Conservation (phyloP, 2,888 invertebrate genomes). For the Galerucella calmariensis region DNA sequence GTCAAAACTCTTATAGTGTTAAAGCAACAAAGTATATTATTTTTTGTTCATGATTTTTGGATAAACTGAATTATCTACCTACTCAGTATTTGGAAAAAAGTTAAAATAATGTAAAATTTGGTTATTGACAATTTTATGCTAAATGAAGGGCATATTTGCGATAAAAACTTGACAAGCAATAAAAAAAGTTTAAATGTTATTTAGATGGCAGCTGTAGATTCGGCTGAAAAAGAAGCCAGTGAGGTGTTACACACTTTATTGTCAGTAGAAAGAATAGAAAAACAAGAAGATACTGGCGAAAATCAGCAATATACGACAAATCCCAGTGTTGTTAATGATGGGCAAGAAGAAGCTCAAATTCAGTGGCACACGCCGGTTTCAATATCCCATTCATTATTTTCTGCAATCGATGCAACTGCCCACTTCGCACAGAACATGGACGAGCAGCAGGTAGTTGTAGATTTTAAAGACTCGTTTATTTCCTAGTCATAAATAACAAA, state of each 20-base stretch:
- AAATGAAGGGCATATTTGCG: too few species aligned
- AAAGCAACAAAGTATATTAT: too few species aligned
- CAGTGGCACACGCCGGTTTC: slow-evolving; percentile 74
- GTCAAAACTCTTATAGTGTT: too few species aligned
- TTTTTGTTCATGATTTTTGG: too few species aligned
- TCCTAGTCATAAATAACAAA: not conserved
- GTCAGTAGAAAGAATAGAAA: slow-evolving; percentile 75
- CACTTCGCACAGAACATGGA: slow-evolving; percentile 63
- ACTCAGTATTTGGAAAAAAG: too few species aligned
- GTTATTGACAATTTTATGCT: too few species aligned
- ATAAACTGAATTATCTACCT: too few species aligned
- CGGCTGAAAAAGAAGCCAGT: slow-evolving; percentile 78
- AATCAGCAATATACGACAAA: slow-evolving; percentile 58
- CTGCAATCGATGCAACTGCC: slow-evolving; percentile 60
- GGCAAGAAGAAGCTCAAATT: slow-evolving; percentile 64
- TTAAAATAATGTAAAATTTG: too few species aligned
- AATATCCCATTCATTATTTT: slow-evolving; percentile 63
- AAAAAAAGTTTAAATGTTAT: slow-evolving; percentile 43
- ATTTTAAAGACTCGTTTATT: slow-evolving; percentile 28
- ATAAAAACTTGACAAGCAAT: too few species aligned
- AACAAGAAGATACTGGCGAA: slow-evolving; percentile 61
- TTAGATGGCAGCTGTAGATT: slow-evolving; percentile 74
- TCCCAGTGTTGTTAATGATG: slow-evolving; percentile 52
- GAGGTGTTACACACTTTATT: slow-evolving; percentile 76
- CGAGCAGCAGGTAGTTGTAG: slow-evolving; percentile 63